phyloP scores from a whole-genome alignment of 2,888 invertebrate species.

The Frankliniella fusca region DNA sequence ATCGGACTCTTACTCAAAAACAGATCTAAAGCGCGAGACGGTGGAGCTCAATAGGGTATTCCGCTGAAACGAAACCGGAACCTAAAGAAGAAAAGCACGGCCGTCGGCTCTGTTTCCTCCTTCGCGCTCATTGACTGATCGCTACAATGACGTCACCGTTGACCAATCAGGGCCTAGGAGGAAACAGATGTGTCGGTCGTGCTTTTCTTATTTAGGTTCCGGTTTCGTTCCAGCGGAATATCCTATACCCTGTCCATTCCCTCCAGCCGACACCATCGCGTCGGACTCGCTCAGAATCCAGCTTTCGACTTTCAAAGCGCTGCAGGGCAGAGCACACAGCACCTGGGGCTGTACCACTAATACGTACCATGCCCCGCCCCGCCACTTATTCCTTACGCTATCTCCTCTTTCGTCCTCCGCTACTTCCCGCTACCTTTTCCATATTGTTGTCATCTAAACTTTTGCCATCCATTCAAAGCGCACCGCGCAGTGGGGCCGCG shows the following conservation, averaged over 20 bases:
- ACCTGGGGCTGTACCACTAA: background rate
- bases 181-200: no score
- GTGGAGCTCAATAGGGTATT: background rate
- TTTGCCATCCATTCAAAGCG: constrained; percentile 9
- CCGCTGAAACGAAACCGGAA: no score
- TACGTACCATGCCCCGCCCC: background rate
- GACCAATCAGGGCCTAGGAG: no score
- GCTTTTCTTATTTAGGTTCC: no score
- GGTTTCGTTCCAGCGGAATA: no score
- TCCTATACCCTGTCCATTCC: background rate
- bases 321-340: background rate
- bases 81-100: no score
- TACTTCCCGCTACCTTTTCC: background rate
- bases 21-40: no score
- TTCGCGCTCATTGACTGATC: no score
- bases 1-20: no score
- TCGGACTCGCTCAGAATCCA: background rate
- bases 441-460: constrained; percentile 10
- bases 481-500: background rate
- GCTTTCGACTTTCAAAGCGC: constrained; percentile 5
- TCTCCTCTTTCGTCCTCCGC: background rate
- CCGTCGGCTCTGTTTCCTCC: no score
- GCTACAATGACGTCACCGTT: no score
- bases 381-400: background rate
- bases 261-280: no score